Evolutionary conservation across 2,888 invertebrate genomes (phyloP), one percentile per base, ranked within the genome.

Genomic region (Mystacides longicornis): DNA sequence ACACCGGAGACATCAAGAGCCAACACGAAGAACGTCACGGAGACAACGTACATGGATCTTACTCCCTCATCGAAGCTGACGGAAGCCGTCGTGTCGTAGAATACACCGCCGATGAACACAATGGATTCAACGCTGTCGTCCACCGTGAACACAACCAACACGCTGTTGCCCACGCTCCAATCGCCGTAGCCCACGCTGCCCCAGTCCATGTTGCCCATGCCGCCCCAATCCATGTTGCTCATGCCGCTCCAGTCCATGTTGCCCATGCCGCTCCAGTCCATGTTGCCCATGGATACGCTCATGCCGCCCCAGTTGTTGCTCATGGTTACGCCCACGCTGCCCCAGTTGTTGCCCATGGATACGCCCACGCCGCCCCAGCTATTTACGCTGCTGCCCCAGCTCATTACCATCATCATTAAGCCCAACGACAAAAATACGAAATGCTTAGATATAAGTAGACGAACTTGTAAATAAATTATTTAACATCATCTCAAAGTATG

Each of bases 61-160:
- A 77, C 69, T 74, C 76, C 3, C 69, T 77, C n/a, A 67, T 77
- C 37, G 76, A 77, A 58, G 75, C 75, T 58, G 76, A 77, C 49
- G 76, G 77, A 1, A 69, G 71, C 42, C 69, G 67, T 63, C 72
- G 76, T 60, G 70, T 75, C 58, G 76, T 76, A 4, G 74, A 75
- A 56, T 76, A 76, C 69, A 70, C 72, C 64, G 65, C 75, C 19
- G 75, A 75, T 65, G 68, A 69, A 51, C 69, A 65, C 57, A 64
- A 72, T 64, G 77, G 77, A 45, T 77, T 76, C 69, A 75, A 73
- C 67, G 76, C 77, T 27, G 63, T 67, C 56, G 76, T 76, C 18
- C 71, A 72, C 33, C 74, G 75, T 63, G 75, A 77, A 62, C 67
- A 63, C 43, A 33, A 42, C 50, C 57, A 55, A 56, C 60, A 62